Conservation (phyloP, 2,113 vertebrate species). For the Salminus brasiliensis region DNA sequence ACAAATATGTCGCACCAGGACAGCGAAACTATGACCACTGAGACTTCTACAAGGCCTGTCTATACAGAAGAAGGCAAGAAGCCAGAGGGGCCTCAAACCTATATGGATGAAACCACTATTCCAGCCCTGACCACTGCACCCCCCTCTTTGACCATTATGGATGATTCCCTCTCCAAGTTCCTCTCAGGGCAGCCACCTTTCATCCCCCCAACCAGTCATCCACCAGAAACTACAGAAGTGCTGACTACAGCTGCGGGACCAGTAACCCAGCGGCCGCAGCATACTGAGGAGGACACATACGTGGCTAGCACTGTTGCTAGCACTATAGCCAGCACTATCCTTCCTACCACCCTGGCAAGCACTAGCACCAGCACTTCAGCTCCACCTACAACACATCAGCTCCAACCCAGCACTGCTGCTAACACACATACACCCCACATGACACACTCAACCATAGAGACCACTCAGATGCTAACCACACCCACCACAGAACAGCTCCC, state of each 20-base stretch:
- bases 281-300: slow-evolving; percentile 59
- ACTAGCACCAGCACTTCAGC: slow-evolving; percentile 37
- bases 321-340: slow-evolving; percentile 14
- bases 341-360: not conserved
- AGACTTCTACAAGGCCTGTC: slow-evolving; percentile 42
- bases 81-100: slow-evolving; percentile 51
- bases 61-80: slow-evolving; percentile 54
- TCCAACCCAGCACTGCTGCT: slow-evolving; percentile 41
- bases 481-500: slow-evolving; percentile 24
- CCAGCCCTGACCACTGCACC: slow-evolving; percentile 59
- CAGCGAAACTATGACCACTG: slow-evolving; percentile 43
- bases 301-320: slow-evolving; percentile 17
- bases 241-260: slow-evolving; percentile 53
- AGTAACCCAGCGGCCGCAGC: slow-evolving; percentile 59
- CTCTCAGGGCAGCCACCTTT: slow-evolving; percentile 17
- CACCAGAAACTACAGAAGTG: slow-evolving; percentile 44
- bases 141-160: slow-evolving; percentile 46
- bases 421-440: slow-evolving; percentile 35
- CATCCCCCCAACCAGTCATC: slow-evolving; percentile 32
- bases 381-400: slow-evolving; percentile 44
- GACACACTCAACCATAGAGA: slow-evolving; percentile 30
- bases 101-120: slow-evolving; percentile 40
- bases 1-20: slow-evolving; percentile 44
- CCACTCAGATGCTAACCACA: slow-evolving; percentile 49
- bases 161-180: slow-evolving; percentile 47